Evolutionary conservation across 2,888 invertebrate species (phyloP).

Genomic region (Apodemia zela): DNA sequence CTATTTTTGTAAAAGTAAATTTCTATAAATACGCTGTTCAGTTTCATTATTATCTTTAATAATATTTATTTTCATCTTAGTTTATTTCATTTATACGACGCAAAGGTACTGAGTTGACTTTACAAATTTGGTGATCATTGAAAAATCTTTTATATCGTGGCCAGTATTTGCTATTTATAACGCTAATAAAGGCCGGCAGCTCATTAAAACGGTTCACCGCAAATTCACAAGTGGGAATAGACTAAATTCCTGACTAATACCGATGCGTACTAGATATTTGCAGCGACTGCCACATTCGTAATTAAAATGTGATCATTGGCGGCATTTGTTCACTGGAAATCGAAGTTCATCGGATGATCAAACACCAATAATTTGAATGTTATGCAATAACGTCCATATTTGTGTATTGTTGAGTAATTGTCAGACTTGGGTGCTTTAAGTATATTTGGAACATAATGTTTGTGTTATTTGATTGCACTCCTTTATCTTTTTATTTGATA

Average conservation of each 20-base stretch:
- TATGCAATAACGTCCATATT: conserved; percentile 24
- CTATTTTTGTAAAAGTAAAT: too few relatives aligned
- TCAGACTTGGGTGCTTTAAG: background rate
- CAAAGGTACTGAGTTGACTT: too few relatives aligned
- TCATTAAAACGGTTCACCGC: conserved; percentile 39
- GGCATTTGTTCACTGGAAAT: conserved; percentile 43
- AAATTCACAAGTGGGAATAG: conserved; percentile 37
- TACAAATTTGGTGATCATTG: too few relatives aligned
- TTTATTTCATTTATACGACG: too few relatives aligned
- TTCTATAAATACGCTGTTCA: too few relatives aligned
- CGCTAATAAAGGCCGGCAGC: conserved; percentile 30
- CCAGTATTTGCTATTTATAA: conserved; percentile 19
- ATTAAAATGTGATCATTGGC: conserved; percentile 56
- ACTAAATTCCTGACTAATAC: conserved; percentile 32
- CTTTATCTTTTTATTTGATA: background rate
- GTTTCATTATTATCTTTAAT: too few relatives aligned
- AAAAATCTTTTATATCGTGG: background rate
- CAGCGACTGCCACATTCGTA: conserved; percentile 42
- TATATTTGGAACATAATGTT: background rate
- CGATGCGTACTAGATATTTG: conserved; percentile 41
- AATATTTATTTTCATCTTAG: too few relatives aligned
- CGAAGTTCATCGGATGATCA: conserved; percentile 41
- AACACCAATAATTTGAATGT: conserved; percentile 28
- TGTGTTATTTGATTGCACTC: background rate
- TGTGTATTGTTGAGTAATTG: conserved; percentile 20